Conservation (phyloP, 23 tunicate species). For the Phallusia fumigata region DNA sequence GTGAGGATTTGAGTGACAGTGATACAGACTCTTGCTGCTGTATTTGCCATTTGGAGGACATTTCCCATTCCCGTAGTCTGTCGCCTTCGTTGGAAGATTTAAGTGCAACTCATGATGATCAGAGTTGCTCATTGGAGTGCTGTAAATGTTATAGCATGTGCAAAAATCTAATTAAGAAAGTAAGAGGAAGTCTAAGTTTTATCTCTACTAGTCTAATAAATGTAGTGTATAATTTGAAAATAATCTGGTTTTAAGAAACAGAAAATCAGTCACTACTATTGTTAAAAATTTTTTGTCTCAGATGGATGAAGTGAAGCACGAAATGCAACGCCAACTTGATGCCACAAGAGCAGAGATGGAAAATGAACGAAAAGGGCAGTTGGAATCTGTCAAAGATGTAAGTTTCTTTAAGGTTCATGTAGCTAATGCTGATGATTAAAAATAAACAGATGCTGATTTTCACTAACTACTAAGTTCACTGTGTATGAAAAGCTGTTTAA, state of each 20-base stretch:
- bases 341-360: conserved; percentile 38
- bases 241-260: neutral
- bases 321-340: conserved; percentile 65
- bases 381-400: conserved; percentile 90
- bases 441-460: no score
- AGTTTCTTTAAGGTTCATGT: conserved; percentile 1
- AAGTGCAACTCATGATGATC: neutral
- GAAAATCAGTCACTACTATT: neutral
- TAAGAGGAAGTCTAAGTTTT: conserved; percentile 22
- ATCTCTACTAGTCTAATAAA: no score
- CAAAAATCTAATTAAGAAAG: conserved; percentile 38
- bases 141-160: conserved; percentile 39
- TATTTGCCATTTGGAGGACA: conserved; percentile 54
- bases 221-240: no score
- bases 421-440: no score
- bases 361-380: conserved; percentile 54
- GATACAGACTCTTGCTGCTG: conserved; percentile 53
- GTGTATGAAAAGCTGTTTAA: no score
- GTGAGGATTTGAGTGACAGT: conserved; percentile 6
- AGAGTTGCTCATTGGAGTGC: conserved; percentile 28
- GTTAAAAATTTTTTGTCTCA: conserved; percentile 23
- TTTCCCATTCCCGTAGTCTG: conserved; percentile 35
- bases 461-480: no score
- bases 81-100: conserved; percentile 28
- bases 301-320: conserved; percentile 86